Base-by-base conservation (phyloP, 2,113 vertebrate species). In the Plectropomus leopardus region DNA sequence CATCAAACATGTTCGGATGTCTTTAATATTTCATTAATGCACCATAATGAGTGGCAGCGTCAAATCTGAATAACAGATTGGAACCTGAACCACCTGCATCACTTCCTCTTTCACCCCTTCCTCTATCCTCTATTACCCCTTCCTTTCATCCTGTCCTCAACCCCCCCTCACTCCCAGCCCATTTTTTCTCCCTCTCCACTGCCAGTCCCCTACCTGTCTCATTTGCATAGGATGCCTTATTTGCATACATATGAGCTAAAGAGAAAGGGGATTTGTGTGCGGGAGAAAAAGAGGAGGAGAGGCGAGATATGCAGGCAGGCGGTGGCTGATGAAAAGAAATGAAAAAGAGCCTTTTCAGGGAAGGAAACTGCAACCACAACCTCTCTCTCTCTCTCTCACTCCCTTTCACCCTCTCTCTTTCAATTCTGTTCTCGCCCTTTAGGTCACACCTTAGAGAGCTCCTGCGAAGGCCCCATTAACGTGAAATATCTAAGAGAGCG, bases 201-300 rank as follows among this genome's bases (percentile, higher is more conserved):
- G 74, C 82, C 74, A 13, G 69, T 82, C 65, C 75, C 64, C 84
- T 90, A 91, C 91, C 89, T 89, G 85, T 89, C 92, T 93, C 88
- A 93, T 94, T 94, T 93, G 85, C 91, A 93, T 91, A 89, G 64
- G 86, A 91, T 88, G 87, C 87, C 89, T 91, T 76, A 94, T 94
- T 94, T 94, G 90, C 93, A 94, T 94, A 93, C 87, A 93, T 91
- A 94, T 93, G 93, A 93, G 92, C 85, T 88, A 92, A 91, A 93
- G 87, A 93, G 90, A 91, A 91, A 88, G 75, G 85, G 84, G 87
- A 92, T 91, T 93, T 89, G 85, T 86, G 86, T 64, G 75, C 66
- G 8, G 21, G 76, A 87, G 53, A 77, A 76, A 79, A 75, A 85
- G 59, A 77, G 53, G 75, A 88, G 75, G 86, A 89, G 77, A 80